Percentiles rank a stretch among this genome's conserved stretches.
Evolutionary conservation across 2,797 vertebrate species (phyloP).

Genomic region (Dallia pectoralis): DNA sequence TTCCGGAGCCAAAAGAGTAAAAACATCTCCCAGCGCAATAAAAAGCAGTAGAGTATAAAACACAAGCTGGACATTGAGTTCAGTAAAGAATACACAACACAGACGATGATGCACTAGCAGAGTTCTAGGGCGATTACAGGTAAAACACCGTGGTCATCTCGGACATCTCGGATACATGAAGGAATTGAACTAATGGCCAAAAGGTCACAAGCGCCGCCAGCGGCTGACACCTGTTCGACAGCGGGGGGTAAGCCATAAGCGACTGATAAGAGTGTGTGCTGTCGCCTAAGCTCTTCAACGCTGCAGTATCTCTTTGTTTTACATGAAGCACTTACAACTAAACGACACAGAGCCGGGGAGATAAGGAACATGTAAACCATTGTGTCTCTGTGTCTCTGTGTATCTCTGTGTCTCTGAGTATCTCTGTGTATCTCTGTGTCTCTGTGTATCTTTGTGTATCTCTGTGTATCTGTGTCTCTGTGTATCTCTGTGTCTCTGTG

Average conservation of each 20-base stretch:
- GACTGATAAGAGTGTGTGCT: constrained; percentile 16
- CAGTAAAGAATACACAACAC: not conserved
- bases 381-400: constrained; percentile 19
- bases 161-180: not conserved
- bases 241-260: constrained; percentile 17
- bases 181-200: not conserved
- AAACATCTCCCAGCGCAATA: not conserved
- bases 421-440: constrained; percentile 18
- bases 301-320: constrained; percentile 18
- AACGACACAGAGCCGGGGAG: not conserved
- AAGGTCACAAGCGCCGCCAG: constrained; percentile 4
- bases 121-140: not conserved
- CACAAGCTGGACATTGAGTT: not conserved
- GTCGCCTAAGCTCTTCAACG: not conserved
- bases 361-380: constrained; percentile 24
- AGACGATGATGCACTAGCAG: not conserved
- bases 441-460: constrained; percentile 1
- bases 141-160: not conserved
- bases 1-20: not conserved
- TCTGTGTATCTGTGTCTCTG: constrained; percentile 24
- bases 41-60: not conserved
- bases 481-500: too few relatives aligned
- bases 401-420: constrained; percentile 18
- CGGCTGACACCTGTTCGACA: constrained; percentile 15
- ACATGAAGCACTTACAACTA: constrained; percentile 20